Conservation (phyloP, 2,113 vertebrate genomes). For the Pyxicephalus adspersus region DNA sequence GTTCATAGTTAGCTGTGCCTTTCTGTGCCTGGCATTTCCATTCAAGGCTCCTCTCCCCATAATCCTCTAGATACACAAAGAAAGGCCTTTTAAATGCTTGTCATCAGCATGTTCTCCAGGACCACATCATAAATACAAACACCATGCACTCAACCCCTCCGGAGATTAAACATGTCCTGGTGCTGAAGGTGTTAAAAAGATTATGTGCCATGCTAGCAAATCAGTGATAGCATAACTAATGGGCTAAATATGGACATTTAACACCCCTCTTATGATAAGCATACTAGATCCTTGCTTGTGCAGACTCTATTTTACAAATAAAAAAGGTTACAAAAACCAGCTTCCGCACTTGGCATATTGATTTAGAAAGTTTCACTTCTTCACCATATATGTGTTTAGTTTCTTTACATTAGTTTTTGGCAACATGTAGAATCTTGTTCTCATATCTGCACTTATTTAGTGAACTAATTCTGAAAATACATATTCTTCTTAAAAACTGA, state of each 20-base stretch:
- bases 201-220: neutral
- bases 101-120: neutral
- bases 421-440: too few relatives aligned
- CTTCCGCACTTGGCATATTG: neutral
- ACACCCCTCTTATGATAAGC: neutral
- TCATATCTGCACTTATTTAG: too few relatives aligned
- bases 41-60: conserved; percentile 40
- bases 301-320: conserved; percentile 6
- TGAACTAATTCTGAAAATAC: too few relatives aligned
- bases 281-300: neutral
- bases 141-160: conserved; percentile 28
- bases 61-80: conserved; percentile 43
- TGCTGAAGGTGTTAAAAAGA: conserved; percentile 5
- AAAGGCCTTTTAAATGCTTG: conserved; percentile 28
- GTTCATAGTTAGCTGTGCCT: conserved; percentile 32
- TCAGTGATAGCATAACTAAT: conserved; percentile 16
- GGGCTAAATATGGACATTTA: conserved; percentile 18
- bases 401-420: too few relatives aligned
- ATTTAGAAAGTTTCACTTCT: too few relatives aligned
- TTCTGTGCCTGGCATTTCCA: conserved; percentile 53
- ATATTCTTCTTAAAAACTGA: too few relatives aligned
- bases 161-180: neutral
- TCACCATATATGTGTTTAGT: too few relatives aligned
- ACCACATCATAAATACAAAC: conserved; percentile 9
- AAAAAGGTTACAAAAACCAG: neutral